Conservation (phyloP, 2,797 vertebrate species). For the Acestrorhynchus altus region DNA sequence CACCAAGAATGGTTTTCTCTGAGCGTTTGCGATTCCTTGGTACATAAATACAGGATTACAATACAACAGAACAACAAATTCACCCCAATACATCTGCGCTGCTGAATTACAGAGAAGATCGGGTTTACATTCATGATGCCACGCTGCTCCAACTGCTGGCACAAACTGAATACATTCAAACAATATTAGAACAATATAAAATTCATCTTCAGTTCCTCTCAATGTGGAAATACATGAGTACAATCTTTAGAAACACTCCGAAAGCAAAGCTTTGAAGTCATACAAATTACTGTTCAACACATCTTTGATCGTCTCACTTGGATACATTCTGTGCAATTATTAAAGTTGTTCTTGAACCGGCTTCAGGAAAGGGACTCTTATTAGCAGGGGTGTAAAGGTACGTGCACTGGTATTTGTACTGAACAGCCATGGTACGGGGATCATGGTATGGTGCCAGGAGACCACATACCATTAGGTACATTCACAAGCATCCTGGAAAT, state of each 20-base stretch:
- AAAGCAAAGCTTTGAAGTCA: not conserved
- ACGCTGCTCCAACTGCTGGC: not conserved
- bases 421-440: too few species aligned
- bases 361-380: slow-evolving; percentile 39
- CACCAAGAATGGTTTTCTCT: too few species aligned
- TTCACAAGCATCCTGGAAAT: too few species aligned
- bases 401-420: too few species aligned
- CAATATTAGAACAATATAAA: slow-evolving; percentile 2
- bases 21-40: not conserved
- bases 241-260: not conserved
- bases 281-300: not conserved
- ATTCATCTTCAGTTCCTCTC: not conserved
- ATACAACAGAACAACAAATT: slow-evolving; percentile 13
- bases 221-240: not conserved
- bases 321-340: slow-evolving; percentile 22
- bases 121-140: slow-evolving; percentile 43
- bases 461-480: too few species aligned
- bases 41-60: slow-evolving; percentile 25
- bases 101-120: slow-evolving; percentile 3
- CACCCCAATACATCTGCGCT: slow-evolving; percentile 9
- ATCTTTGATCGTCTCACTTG: not conserved
- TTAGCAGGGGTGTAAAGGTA: too few species aligned
- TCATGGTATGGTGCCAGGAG: too few species aligned
- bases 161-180: not conserved
- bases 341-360: not conserved